These are phyloP conservation scores for Sarcoramphus papa DNA, from an alignment of 2,797 vertebrate genomes.

Conservation along the genomic window DNA sequence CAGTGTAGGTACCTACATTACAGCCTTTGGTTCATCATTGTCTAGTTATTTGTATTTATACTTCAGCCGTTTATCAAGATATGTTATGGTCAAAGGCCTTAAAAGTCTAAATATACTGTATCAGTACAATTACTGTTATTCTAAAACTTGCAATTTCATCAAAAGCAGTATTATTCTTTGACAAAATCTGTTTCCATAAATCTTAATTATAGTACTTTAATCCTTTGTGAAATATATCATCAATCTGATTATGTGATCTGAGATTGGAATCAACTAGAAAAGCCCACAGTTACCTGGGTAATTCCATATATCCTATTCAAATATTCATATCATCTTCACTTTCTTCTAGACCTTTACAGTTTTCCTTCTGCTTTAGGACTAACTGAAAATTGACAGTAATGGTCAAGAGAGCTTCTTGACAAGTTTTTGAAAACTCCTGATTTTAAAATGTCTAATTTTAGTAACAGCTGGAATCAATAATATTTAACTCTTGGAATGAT, in stretches of 20 bases:
- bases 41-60: conserved; percentile 30
- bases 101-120: background rate
- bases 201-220: background rate
- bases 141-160: background rate
- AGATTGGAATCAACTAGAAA: background rate
- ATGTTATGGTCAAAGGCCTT: background rate
- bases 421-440: background rate
- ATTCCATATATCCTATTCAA: background rate
- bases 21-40: conserved; percentile 2
- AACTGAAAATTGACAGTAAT: background rate
- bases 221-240: background rate
- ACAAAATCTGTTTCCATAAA: background rate
- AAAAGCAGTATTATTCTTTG: background rate
- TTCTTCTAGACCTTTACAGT: background rate
- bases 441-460: background rate
- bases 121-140: background rate
- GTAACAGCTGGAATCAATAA: background rate
- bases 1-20: background rate
- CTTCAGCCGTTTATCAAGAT: background rate
- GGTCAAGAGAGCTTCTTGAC: background rate
- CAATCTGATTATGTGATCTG: background rate
- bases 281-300: background rate
- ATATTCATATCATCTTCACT: background rate
- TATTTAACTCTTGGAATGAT: background rate
- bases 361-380: background rate